Evolutionary conservation across 2,888 invertebrate species (phyloP).

Genomic region (Leptinotarsa peninsularis): DNA sequence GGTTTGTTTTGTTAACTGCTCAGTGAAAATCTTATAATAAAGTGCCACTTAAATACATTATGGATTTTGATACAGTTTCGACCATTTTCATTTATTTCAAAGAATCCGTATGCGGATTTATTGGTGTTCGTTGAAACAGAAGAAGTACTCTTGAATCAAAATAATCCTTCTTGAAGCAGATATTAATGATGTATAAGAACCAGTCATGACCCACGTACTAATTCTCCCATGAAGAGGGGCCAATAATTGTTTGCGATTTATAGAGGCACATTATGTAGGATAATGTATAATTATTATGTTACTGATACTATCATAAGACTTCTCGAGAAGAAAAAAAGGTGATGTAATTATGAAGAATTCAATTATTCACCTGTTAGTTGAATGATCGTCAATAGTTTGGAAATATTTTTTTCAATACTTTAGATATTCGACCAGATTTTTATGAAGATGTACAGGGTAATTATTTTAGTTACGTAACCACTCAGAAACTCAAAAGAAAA

Average conservation of each 20-base stretch:
- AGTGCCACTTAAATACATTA: too few relatives aligned
- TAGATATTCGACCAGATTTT: too few relatives aligned
- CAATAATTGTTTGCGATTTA: slow-evolving; percentile 48
- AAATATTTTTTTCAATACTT: not conserved
- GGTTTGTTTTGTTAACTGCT: too few relatives aligned
- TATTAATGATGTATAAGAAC: not conserved
- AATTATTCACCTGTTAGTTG: not conserved
- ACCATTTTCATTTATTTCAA: too few relatives aligned
- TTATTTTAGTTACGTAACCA: too few relatives aligned
- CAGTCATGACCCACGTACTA: slow-evolving; percentile 21
- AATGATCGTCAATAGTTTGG: not conserved
- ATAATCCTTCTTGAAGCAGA: not conserved
- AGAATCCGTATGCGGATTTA: too few relatives aligned
- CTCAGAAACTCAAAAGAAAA: too few relatives aligned
- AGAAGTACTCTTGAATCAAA: too few relatives aligned
- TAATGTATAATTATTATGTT: slow-evolving; percentile 36
- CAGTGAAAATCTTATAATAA: too few relatives aligned
- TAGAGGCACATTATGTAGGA: slow-evolving; percentile 43
- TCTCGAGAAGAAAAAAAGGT: not conserved
- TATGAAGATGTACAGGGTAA: too few relatives aligned
- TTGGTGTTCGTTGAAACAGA: too few relatives aligned
- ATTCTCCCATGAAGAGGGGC: slow-evolving; percentile 12
- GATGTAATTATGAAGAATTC: not conserved
- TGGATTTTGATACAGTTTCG: too few relatives aligned
- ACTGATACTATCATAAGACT: slow-evolving; percentile 17